Percentiles rank a stretch among this genome's conserved stretches.
These are phyloP conservation scores for Isaurus tuberculatus DNA, from an alignment of 92 coral and sea anemone species.

Conservation along the genomic window DNA sequence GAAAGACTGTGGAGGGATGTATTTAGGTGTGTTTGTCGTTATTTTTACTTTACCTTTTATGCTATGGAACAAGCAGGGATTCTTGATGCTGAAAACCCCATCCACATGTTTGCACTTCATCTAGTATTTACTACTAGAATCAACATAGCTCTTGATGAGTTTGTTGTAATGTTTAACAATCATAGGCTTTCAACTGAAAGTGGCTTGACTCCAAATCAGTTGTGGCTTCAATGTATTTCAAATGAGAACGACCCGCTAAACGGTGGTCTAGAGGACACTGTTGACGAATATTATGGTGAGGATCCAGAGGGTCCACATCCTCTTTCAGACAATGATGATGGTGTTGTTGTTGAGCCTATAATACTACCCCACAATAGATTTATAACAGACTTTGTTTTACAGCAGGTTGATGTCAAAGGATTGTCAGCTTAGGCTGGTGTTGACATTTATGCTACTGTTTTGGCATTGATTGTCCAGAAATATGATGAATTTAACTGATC, in stretches of 20 bases:
- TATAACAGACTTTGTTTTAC: slow-evolving; percentile 40
- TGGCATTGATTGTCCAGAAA: slow-evolving; percentile 41
- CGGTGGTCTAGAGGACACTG: slow-evolving; percentile 52
- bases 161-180: no score
- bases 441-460: slow-evolving; percentile 56
- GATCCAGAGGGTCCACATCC: slow-evolving; percentile 69
- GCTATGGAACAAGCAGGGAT: slow-evolving; percentile 76
- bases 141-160: slow-evolving; percentile 63
- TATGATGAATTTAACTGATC: slow-evolving; percentile 35
- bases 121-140: slow-evolving; percentile 59
- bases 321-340: slow-evolving; percentile 55
- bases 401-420: slow-evolving; percentile 50
- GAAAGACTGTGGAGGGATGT: slow-evolving; percentile 79
- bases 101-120: slow-evolving; percentile 39
- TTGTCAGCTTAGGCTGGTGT: slow-evolving; percentile 54
- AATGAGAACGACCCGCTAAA: slow-evolving; percentile 67
- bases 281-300: slow-evolving; percentile 60
- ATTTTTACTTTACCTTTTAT: slow-evolving; percentile 68
- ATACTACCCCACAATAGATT: slow-evolving; percentile 54
- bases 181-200: slow-evolving; percentile 45
- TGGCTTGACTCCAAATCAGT: slow-evolving; percentile 73
- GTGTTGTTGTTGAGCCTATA: slow-evolving; percentile 65
- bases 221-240: slow-evolving; percentile 74
- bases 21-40: slow-evolving; percentile 65
- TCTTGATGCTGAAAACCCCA: no score